Conservation (phyloP, 37 sponge, comb jelly and placozoan species). For the Corticium candelabrum region DNA sequence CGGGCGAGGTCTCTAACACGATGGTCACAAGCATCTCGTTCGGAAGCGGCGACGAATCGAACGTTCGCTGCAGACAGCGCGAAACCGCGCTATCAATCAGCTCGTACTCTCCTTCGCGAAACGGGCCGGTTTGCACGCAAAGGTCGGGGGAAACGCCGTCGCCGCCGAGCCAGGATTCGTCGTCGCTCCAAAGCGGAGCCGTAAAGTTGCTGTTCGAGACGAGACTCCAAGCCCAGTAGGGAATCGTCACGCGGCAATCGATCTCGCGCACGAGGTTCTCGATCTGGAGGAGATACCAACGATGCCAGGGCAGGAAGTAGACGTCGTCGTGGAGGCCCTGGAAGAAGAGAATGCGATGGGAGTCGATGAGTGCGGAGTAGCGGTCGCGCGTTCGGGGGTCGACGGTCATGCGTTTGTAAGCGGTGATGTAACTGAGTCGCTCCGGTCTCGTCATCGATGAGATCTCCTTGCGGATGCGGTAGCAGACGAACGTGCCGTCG, state of each 20-base stretch:
- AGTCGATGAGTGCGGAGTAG: constrained; percentile 17
- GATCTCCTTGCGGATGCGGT: constrained; percentile 27
- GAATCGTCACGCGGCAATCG: constrained; percentile 32
- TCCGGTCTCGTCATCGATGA: constrained; percentile 19
- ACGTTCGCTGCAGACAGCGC: background rate
- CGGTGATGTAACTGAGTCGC: constrained; percentile 16
- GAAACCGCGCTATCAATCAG: constrained; percentile 1
- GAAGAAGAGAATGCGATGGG: constrained; percentile 11
- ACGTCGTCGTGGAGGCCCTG: constrained; percentile 15
- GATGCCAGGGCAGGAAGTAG: constrained; percentile 36
- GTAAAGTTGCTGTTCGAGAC: constrained; percentile 3
- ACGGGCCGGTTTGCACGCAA: constrained; percentile 21
- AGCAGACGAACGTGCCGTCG: constrained; percentile 12
- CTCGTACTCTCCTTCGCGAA: constrained; percentile 6
- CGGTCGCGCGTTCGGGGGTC: constrained; percentile 1
- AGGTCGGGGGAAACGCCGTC: constrained; percentile 8
- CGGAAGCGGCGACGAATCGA: constrained; percentile 10
- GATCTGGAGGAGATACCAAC: constrained; percentile 36
- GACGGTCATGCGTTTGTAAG: background rate
- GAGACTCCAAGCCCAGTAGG: constrained; percentile 51
- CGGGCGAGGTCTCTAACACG: background rate
- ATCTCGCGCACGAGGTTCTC: constrained; percentile 32
- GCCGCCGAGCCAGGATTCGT: constrained; percentile 31
- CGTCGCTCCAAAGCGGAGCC: constrained; percentile 9
- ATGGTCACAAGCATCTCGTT: constrained; percentile 2